phyloP scores from a whole-genome alignment of 2,888 invertebrate genomes.

The Apantesis nais region DNA sequence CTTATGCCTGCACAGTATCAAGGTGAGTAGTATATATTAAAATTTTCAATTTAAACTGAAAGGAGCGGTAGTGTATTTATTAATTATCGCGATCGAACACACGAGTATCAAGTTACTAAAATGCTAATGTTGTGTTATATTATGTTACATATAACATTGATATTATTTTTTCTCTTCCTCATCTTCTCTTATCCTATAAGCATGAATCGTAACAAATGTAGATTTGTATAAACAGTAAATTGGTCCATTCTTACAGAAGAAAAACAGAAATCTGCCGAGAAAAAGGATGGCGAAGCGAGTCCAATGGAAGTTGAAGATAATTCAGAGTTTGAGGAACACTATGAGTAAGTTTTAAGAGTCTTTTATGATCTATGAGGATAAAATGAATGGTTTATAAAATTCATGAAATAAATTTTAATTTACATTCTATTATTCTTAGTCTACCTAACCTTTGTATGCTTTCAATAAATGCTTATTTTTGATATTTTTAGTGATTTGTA shows the following conservation, averaged over 20 bases:
- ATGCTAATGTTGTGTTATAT: too few species aligned
- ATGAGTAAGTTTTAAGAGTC: slow-evolving; percentile 85
- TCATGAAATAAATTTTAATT: too few species aligned
- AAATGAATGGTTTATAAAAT: too few species aligned
- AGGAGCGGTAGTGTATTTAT: neutral
- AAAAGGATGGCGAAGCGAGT: slow-evolving; percentile 74
- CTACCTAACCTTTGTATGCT: too few species aligned
- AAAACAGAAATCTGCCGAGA: slow-evolving; percentile 83
- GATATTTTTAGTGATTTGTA: too few species aligned
- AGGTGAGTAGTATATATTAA: slow-evolving; percentile 66
- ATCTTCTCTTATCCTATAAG: neutral
- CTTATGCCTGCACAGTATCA: slow-evolving; percentile 95
- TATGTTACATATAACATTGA: too few species aligned
- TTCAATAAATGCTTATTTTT: too few species aligned
- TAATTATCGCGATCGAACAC: neutral
- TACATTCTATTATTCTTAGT: too few species aligned
- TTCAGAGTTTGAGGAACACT: slow-evolving; percentile 89
- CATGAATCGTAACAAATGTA: neutral
- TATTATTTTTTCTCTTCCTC: neutral
- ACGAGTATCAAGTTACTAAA: too few species aligned
- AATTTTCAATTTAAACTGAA: neutral
- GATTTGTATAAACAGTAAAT: neutral
- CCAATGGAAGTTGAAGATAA: slow-evolving; percentile 72
- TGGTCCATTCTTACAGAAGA: slow-evolving; percentile 81
- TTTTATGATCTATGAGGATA: neutral